Percentiles rank a stretch among this genome's conserved stretches.
These are phyloP conservation scores for Gila orcuttii DNA, from an alignment of 2,113 vertebrate genomes.

Conservation along the genomic window DNA sequence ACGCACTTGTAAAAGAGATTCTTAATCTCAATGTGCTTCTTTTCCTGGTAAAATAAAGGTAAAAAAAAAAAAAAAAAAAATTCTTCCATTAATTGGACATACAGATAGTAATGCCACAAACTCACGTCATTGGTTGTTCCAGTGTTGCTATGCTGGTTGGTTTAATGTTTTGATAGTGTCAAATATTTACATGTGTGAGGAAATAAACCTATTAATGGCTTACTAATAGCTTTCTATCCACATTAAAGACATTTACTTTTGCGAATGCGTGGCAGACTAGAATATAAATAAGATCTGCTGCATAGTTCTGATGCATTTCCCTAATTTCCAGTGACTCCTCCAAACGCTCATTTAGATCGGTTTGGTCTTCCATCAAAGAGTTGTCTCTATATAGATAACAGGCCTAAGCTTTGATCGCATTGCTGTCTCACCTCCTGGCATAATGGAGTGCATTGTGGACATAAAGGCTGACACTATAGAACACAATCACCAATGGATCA, in stretches of 20 bases:
- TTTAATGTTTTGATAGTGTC: not conserved
- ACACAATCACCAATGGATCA: slow-evolving; percentile 46
- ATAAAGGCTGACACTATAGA: slow-evolving; percentile 25
- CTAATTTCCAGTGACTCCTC: not conserved
- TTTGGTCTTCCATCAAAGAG: slow-evolving; percentile 6
- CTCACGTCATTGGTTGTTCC: not conserved
- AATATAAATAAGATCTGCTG: not conserved
- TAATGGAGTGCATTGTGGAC: slow-evolving; percentile 42
- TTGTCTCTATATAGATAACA: not conserved
- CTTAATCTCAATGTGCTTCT: too few species aligned
- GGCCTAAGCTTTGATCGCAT: not conserved
- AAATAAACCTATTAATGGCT: not conserved
- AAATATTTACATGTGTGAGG: not conserved
- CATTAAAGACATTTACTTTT: not conserved
- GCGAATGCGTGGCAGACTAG: not conserved
- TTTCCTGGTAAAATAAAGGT: too few species aligned
- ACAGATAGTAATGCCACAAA: not conserved
- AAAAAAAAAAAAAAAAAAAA: too few species aligned
- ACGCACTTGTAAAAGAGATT: too few species aligned
- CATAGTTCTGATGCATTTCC: not conserved
- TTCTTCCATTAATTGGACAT: not conserved
- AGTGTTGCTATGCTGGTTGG: not conserved
- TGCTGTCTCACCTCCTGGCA: slow-evolving; percentile 23
- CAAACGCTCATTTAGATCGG: not conserved
- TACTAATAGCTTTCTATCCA: not conserved